Percentiles rank a stretch among this genome's conserved stretches.
Conservation (phyloP, 1,140 invertebrate genomes). For the Philaenus spumarius region DNA sequence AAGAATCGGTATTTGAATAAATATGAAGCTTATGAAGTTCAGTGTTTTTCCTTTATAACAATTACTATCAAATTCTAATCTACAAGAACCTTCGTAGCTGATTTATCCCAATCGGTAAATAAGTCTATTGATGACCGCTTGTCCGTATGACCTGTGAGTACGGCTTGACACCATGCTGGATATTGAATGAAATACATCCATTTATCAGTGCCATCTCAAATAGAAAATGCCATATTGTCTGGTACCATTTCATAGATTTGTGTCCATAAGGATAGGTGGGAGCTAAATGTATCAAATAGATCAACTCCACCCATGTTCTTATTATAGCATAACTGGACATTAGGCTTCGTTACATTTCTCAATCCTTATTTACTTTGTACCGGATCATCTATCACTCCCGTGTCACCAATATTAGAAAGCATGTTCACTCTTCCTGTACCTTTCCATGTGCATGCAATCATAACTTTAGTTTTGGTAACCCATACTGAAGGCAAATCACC, state of each 20-base stretch:
- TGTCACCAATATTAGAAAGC: neutral
- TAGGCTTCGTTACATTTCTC: neutral
- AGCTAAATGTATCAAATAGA: neutral
- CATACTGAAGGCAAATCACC: conserved; percentile 26
- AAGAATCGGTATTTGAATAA: too few relatives aligned
- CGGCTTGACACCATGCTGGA: neutral
- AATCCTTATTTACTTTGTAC: neutral
- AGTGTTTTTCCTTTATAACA: too few relatives aligned
- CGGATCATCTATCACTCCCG: neutral
- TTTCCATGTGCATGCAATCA: conserved; percentile 4
- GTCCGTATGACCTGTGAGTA: neutral
- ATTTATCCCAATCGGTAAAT: neutral
- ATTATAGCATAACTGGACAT: neutral
- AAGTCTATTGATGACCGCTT: neutral
- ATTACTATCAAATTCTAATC: too few relatives aligned
- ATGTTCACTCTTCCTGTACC: conserved; percentile 1
- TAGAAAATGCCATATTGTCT: neutral
- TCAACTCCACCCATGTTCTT: conserved; percentile 3
- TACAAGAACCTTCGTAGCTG: neutral
- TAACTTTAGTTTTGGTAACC: neutral
- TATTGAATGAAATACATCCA: conserved; percentile 2
- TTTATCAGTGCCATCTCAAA: neutral
- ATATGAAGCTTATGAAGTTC: too few relatives aligned
- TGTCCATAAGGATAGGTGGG: neutral
- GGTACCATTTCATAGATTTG: conserved; percentile 6